Conservation (phyloP, 2,113 vertebrate species). For the Poecilia latipinna region DNA sequence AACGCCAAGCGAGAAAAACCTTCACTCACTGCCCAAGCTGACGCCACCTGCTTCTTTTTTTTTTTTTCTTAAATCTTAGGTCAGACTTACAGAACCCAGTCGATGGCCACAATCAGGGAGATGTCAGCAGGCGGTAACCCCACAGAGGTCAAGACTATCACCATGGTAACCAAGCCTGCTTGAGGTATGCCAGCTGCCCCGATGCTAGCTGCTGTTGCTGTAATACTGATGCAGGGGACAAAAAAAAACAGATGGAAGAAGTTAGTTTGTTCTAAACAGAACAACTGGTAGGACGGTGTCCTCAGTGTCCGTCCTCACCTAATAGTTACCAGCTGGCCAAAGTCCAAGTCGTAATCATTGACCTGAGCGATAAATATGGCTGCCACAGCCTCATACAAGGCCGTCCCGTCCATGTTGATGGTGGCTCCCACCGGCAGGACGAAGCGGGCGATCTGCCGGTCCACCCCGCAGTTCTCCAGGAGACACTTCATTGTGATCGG, state of each 20-base stretch:
- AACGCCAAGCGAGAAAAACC: neutral
- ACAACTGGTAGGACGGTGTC: neutral
- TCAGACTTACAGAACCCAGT: constrained; percentile 84
- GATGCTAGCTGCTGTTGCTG: constrained; percentile 80
- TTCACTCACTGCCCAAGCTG: neutral
- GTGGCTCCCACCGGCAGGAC: constrained; percentile 89
- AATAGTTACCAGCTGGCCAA: constrained; percentile 89
- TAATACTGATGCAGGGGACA: constrained; percentile 64
- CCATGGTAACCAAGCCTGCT: constrained; percentile 88
- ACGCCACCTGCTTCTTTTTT: neutral
- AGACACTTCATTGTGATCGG: constrained; percentile 93
- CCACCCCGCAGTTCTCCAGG: constrained; percentile 88
- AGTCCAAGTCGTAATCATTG: constrained; percentile 88
- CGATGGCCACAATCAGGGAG: constrained; percentile 85
- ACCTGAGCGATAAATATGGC: constrained; percentile 92
- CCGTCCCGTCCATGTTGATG: constrained; percentile 91
- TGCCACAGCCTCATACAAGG: constrained; percentile 88
- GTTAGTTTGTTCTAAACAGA: neutral
- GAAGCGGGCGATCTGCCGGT: constrained; percentile 87
- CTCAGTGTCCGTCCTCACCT: constrained; percentile 73
- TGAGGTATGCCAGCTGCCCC: constrained; percentile 87
- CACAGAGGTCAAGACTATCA: constrained; percentile 88
- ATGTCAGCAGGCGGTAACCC: constrained; percentile 88
- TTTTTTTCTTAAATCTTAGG: no score
- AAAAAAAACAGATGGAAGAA: neutral